Percentiles rank a stretch among this genome's conserved stretches.
Conservation (phyloP, 2,797 vertebrate species). For the Eulemur mongoz region DNA sequence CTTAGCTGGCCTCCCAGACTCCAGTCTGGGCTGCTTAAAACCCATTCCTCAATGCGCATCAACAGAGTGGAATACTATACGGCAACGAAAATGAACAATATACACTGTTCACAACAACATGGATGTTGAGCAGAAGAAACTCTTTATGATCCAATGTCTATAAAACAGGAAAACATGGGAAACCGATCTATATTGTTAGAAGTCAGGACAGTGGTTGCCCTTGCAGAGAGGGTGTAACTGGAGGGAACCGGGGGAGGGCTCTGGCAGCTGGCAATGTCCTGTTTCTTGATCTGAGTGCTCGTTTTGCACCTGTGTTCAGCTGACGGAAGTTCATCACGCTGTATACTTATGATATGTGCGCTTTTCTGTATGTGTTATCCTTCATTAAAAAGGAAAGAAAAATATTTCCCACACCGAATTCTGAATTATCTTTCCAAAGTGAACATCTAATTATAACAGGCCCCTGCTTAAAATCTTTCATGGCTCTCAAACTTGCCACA, state of each 20-base stretch:
- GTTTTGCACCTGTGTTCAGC: not conserved
- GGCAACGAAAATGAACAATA: fast-evolving
- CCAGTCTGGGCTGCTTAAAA: not conserved
- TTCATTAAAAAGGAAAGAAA: not conserved
- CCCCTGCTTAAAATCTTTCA: not conserved
- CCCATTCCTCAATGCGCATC: not conserved
- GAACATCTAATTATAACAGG: not conserved
- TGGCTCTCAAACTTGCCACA: not conserved
- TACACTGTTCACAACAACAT: not conserved
- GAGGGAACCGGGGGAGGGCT: not conserved
- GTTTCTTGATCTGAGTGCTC: not conserved
- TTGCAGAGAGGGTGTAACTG: too few species aligned
- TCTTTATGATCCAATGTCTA: fast-evolving
- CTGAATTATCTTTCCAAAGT: not conserved
- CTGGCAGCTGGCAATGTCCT: not conserved
- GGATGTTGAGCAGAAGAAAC: not conserved
- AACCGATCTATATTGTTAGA: fast-evolving
- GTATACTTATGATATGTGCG: not conserved
- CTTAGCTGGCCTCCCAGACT: not conserved
- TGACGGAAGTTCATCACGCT: not conserved
- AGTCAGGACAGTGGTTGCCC: not conserved
- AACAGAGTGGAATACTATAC: not conserved
- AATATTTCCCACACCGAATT: not conserved
- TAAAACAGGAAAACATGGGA: not conserved
- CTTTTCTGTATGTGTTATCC: not conserved